Evolutionary conservation across 2,113 vertebrate species (phyloP), one percentile per base, ranked within the genome.

Genomic region (Greenwoodochromis staneri): DNA sequence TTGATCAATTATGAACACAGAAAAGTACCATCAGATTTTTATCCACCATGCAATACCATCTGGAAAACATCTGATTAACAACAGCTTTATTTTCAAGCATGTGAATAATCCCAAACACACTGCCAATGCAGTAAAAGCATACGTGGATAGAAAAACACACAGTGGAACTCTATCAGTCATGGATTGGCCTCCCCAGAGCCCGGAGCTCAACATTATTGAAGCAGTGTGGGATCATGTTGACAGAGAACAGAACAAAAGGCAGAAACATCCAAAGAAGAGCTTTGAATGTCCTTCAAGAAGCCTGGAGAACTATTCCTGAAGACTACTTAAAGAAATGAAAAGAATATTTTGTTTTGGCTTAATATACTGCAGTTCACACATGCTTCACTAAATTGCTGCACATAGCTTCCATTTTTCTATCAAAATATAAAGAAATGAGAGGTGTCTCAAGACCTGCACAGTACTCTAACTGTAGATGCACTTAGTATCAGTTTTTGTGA

Each of bases 91-190:
- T 63, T 63, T 63, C 29, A 34, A 34, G 29, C 59, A 61, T 34
- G 8, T 17, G 8, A 61, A 61, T 31, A 0, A 61, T 61, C 29
- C 57, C 29, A 61, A 61, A 61, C 14, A 19, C 16, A 34, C 57
- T 61, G 34, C 8, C 8, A 36, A 9, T 36, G 34, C 34, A 61
- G 57, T 61, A 61, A 61, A 61, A 61, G 2, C 27, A 61, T 0
- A 61, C 14, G 3, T 61, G 14, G 29, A 6, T 0, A 61, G 57
- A 61, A 61, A 53, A 61, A 61, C 2, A 61, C 8, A 31, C 8
- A 34, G 57, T 34, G 57, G 1, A 61, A 0, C 14, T 0, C 57
- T 3, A 61, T 61, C 2, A 61, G 16, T 61, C 57, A 10, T 61
- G 57, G 57, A 61, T 61, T 0, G 16, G 57, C 29, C 57, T 61